Percentiles rank a stretch among this genome's conserved stretches.
These are phyloP conservation scores for Lamellibrachia luymesi DNA, from an alignment of 1,140 invertebrate species.

Conservation along the genomic window DNA sequence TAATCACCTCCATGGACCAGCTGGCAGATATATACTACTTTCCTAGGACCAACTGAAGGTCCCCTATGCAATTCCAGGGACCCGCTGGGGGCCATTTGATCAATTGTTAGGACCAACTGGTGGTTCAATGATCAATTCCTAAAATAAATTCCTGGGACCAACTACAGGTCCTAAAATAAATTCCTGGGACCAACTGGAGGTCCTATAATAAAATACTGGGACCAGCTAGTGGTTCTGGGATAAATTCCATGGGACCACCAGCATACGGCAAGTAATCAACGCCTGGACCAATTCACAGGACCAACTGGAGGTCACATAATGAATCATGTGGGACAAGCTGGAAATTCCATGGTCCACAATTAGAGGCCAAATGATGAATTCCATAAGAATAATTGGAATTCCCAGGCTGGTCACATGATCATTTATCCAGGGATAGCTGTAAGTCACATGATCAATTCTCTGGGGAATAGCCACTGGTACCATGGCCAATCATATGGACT, in stretches of 20 bases:
- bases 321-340: no score
- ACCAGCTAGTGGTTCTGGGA: neutral
- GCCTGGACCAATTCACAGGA: no score
- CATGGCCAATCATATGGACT: neutral
- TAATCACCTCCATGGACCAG: neutral
- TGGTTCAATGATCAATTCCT: neutral
- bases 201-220: neutral
- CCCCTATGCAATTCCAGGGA: neutral
- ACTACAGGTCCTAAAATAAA: no score
- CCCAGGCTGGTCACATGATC: neutral
- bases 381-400: neutral
- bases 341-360: no score
- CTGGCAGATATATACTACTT: neutral
- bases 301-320: no score
- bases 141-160: no score
- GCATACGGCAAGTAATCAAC: no score
- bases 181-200: no score
- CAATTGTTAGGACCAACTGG: neutral
- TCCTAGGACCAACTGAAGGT: neutral
- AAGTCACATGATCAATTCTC: neutral
- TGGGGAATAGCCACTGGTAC: neutral
- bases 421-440: no score
- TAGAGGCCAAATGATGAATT: neutral
- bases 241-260: no score
- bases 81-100: neutral